Base-by-base conservation (phyloP, 2,113 vertebrate genomes). In the Embiotoca jacksoni region DNA sequence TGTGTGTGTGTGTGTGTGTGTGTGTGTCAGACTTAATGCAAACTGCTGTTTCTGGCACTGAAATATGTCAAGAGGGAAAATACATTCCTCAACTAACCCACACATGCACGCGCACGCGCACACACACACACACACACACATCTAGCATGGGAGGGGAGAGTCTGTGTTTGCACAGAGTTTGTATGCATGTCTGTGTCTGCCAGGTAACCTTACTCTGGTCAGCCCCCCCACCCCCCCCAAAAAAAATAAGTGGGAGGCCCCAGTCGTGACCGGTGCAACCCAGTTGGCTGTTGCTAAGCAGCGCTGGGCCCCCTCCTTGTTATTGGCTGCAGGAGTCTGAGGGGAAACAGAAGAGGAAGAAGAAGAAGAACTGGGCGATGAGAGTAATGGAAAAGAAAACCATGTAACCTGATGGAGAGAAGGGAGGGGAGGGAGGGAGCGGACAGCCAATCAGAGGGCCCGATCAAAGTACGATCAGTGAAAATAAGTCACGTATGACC, bases 221-320 rank as follows among this genome's bases (percentile, higher is more conserved):
- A 76, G 41, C 5, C 37, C 49, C 58, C 23, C 23, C 23, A 23
- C 1, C 23, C 23, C 23, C 23, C 23, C 23, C n/a, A n/a, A 23
- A 23, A 23, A 23, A 23, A 56, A 73, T 55, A 44, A 53, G 23
- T 23, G 67, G 72, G 76, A 62, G 75, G 53, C 32, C 31, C 32
- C 47, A 10, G 44, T 23, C 3, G 46, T 76, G 69, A 9, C 52
- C 46, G n/a, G 59, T 75, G 16, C 33, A 23, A 32, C 15, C 10
- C 33, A 52, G 58, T 81, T 84, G 74, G 62, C 59, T 79, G 81
- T 85, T 90, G 80, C 82, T 80, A 81, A 83, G 87, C 81, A 73
- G 66, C 63, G 5, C 7, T 62, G 23, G 57, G 49, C 58, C 39
- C 54, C 62, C 53, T 79, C 52, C 54, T 63, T 57, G n/a, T 81